Conservation (phyloP, 1,140 invertebrate species). For the Phymastichus coffea region DNA sequence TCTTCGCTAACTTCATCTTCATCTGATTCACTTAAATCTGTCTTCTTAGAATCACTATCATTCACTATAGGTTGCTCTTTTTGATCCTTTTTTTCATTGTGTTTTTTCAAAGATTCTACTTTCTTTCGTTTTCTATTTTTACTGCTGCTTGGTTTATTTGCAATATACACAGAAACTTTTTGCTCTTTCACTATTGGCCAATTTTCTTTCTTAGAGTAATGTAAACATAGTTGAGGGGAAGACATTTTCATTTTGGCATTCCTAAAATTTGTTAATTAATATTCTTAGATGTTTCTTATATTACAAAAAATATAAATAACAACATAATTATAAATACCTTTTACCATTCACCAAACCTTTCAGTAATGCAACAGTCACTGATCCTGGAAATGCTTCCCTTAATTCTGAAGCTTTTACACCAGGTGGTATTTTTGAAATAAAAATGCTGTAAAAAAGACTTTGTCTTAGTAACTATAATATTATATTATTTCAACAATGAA, state of each 20-base stretch:
- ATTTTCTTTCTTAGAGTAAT: too few species aligned
- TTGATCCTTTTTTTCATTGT: neutral
- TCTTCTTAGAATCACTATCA: constrained; percentile 3
- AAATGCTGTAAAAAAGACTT: constrained; percentile 32
- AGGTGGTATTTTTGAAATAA: constrained; percentile 35
- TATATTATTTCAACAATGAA: neutral
- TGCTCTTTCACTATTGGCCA: too few species aligned
- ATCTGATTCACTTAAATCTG: neutral
- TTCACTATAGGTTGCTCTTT: neutral
- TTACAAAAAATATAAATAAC: neutral
- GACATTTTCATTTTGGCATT: constrained; percentile 22
- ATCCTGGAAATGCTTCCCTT: constrained; percentile 35
- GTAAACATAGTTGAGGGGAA: neutral
- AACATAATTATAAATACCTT: constrained; percentile 26
- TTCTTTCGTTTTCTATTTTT: constrained; percentile 3
- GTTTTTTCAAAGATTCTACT: neutral
- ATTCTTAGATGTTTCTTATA: neutral
- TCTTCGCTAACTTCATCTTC: constrained; percentile 21
- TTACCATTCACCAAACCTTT: constrained; percentile 24
- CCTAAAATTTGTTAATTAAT: constrained; percentile 22
- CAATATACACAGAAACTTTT: neutral
- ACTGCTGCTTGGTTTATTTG: constrained; percentile 2
- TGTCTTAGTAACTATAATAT: neutral
- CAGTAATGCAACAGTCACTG: constrained; percentile 33
- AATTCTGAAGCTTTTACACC: constrained; percentile 34